Percentiles rank a stretch among this genome's conserved stretches.
Conservation (phyloP, 1,140 invertebrate species). For the Sipha flava region DNA sequence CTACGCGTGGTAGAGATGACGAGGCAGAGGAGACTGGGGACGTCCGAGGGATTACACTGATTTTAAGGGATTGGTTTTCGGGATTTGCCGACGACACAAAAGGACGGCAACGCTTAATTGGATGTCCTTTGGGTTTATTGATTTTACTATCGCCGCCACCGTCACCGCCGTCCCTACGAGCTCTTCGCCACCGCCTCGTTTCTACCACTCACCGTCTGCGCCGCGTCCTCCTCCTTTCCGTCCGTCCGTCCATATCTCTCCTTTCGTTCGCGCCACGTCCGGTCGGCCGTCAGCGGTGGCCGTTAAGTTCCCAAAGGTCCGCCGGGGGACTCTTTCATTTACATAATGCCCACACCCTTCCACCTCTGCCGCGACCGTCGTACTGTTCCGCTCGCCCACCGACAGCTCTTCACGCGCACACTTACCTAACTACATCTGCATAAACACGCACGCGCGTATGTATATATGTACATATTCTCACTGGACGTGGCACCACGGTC, state of each 20-base stretch:
- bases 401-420: background rate
- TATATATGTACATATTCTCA: background rate
- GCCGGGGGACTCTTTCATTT: conserved; percentile 30
- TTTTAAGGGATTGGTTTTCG: conserved; percentile 32
- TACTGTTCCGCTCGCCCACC: background rate
- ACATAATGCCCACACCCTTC: conserved; percentile 16
- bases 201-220: background rate
- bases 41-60: conserved; percentile 29
- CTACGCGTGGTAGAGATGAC: background rate
- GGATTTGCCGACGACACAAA: conserved; percentile 31
- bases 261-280: conserved; percentile 12
- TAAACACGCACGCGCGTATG: background rate
- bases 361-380: background rate
- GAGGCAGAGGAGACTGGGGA: background rate
- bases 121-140: conserved; percentile 32
- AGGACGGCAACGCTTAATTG: conserved; percentile 31
- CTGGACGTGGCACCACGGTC: background rate
- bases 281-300: conserved; percentile 22
- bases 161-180: background rate
- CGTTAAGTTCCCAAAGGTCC: conserved; percentile 30
- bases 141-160: conserved; percentile 20
- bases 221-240: background rate
- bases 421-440: background rate
- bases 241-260: background rate
- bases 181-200: background rate